Evolutionary conservation across 1,140 invertebrate genomes (phyloP), one percentile per base, ranked within the genome.

Genomic region (Ditylenchus dipsaci): DNA sequence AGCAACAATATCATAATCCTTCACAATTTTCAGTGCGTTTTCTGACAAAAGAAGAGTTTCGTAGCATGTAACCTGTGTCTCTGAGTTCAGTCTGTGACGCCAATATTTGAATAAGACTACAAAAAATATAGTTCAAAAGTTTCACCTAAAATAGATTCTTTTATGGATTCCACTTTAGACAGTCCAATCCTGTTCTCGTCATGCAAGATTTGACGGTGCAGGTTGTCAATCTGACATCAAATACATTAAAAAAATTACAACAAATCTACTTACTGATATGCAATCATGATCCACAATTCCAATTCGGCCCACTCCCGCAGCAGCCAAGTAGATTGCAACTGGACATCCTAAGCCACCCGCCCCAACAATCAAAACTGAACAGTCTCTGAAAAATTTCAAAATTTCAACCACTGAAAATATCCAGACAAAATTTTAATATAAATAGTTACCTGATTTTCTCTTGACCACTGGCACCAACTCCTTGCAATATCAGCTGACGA

Each of bases 311-410:
- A 96, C 85, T 38, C 95, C 95, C 73, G 91, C 90, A 19, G 90
- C 90, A n/a, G 89, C 89, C 26, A 98, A 84, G 85, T 97, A 97
- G 13, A 91, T 85, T 0, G 91, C 88, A 23, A 90, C 88, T 1
- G 95, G 94, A 85, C 94, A 97, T 0, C 95, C 95, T 0, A 98
- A 84, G 9, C 95, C 95, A 33, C 95, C 95, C 69, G 89, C 88
- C n/a, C 95, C 95, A 27, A 99, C 90, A 72, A 99, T 88, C 7
- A 98, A 85, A 15, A 94, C 90, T n/a, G 88, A 88, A 23, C 59
- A 61, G 21, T 30, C 59, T 30, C 59, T 19, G 13, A 61, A 26
- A n/a, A n/a, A n/a, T n/a, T n/a, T n/a, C n/a, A n/a, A n/a, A n/a
- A n/a, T n/a, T n/a, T n/a, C n/a, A n/a, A n/a, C n/a, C n/a, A n/a